Base-by-base conservation (phyloP, 2,797 vertebrate species). In the Loris lydekkerianus region DNA sequence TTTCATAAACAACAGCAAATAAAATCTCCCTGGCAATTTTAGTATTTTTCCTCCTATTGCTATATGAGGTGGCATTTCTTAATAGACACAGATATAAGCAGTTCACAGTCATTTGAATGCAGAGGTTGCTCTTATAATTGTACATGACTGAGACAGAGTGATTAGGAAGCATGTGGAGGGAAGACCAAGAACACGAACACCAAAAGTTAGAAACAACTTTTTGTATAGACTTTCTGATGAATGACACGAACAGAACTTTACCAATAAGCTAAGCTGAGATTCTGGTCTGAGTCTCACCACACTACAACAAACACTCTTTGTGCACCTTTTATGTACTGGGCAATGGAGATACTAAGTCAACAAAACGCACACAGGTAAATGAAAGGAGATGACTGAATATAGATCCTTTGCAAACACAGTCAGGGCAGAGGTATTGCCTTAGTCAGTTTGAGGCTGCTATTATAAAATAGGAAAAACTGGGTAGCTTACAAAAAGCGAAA, bases 41-140 rank as follows among this genome's bases (percentile, higher is more conserved):
- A 40, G 40, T 58, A 56, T 34, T 58, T 91, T 72, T 80, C 34
- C 11, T 67, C 27, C 17, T 65, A 46, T n/a, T 65, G 5, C 61
- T 80, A 43, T 37, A 90, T 90, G 20, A 65, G 18, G 7, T 49
- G 34, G 7, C 18, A 63, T 91, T 83, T 96, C 29, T 92, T 89
- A 58, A 18, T 58, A 83, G 37, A 72, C 21, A 46, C 0, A 10
- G 10, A 94, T 70, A 34, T 56, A 61, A 13, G 11, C 14, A 76
- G 6, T 58, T 60, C 43, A 31, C n/a, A 13, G 13, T 73, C 56
- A n/a, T 37, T n/a, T 40, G 10, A 87, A 90, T 80, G 17, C 34
- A 56, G 78, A 63, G 4, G 1, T 61, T 93, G 72, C 18, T 14
- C 20, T 58, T 63, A 29, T 72, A 43, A 84, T 87, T 93, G 63